These are phyloP conservation scores for crab-eating macaque (Macaca fascicularis) DNA, from an alignment of 2,113 vertebrate genomes.

Conservation along the genomic window T2T-MFA8v1.1 NC_088384.1:26635001-26635500, in stretches of 20 bases:
- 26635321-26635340: background rate
- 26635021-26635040: background rate
- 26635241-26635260: background rate
- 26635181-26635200: background rate
- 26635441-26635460: too few relatives aligned
- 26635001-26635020: background rate
- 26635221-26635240: background rate
- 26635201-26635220: background rate
- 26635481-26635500: background rate
- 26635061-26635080: background rate
- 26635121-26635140: background rate
- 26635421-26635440: background rate
- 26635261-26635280: background rate
- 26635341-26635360: background rate
- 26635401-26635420: background rate
- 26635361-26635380: too few relatives aligned
- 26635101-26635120: background rate
- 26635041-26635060: background rate
- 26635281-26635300: background rate
- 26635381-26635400: too few relatives aligned
- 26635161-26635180: background rate
- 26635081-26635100: background rate
- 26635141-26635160: background rate
- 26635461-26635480: background rate
- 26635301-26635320: background rate